Evolutionary conservation across 2,797 vertebrate species (phyloP).

Genomic region (Labeo calbasu): DNA sequence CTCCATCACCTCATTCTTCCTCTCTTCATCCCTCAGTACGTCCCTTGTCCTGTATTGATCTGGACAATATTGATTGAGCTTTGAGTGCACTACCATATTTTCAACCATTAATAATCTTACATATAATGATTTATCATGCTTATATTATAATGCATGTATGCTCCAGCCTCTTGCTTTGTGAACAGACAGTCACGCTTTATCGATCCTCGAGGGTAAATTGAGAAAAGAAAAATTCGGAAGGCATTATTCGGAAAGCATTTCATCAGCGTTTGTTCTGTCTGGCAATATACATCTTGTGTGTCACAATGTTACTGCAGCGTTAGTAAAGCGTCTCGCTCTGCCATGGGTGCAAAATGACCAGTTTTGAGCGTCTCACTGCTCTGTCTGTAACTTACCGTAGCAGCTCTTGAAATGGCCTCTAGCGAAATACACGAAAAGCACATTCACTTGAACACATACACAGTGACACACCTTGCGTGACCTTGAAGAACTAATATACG

Average conservation of each 20-base stretch:
- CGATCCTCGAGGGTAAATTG: constrained; percentile 4
- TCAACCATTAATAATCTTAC: constrained; percentile 34
- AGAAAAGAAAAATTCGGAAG: neutral
- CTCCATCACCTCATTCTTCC: constrained; percentile 2
- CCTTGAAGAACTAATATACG: constrained; percentile 1
- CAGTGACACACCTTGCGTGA: neutral
- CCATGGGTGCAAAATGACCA: constrained; percentile 24
- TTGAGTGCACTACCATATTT: constrained; percentile 23
- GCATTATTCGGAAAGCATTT: constrained; percentile 15
- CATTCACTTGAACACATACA: neutral
- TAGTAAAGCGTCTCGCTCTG: neutral
- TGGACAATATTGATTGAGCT: constrained; percentile 22
- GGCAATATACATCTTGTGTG: constrained; percentile 13
- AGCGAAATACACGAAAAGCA: neutral
- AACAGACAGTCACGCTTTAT: constrained; percentile 47
- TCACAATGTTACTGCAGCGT: constrained; percentile 19
- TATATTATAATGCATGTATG: constrained; percentile 19
- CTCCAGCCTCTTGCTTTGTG: constrained; percentile 27
- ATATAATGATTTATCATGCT: constrained; percentile 33
- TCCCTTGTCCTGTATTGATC: constrained; percentile 37
- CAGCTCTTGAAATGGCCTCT: constrained; percentile 7
- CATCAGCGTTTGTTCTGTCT: constrained; percentile 13
- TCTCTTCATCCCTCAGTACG: neutral
- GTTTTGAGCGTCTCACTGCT: constrained; percentile 5
- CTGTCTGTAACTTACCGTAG: neutral